A percentile compares a stretch with the other conserved stretches of the same genome.
Evolutionary conservation across 2,888 invertebrate species (phyloP).

Genomic region (Cheilosia scutellata): DNA sequence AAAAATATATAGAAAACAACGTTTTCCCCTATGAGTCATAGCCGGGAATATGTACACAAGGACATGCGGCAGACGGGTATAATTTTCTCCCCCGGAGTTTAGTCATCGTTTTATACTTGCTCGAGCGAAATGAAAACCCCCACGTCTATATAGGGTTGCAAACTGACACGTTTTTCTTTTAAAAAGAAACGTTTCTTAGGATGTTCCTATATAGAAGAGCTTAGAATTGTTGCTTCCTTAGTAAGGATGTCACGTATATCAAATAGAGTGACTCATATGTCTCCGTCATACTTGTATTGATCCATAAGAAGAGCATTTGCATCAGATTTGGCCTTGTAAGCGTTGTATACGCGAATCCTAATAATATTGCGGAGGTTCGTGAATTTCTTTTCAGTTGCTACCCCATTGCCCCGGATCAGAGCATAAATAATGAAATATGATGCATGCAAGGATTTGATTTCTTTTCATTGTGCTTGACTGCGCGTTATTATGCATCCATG

Average conservation of each 20-base stretch:
- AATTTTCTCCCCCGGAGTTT: conserved; percentile 29
- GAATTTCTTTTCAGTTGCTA: conserved; percentile 3
- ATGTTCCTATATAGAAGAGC: neutral
- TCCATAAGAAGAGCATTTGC: conserved; percentile 9
- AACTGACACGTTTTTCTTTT: conserved; percentile 7
- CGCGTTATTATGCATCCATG: conserved; percentile 26
- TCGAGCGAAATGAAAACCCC: conserved; percentile 19
- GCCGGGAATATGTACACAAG: conserved; percentile 32
- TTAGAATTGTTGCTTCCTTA: conserved; percentile 59
- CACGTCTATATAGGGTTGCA: conserved; percentile 1
- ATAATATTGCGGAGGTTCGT: conserved; percentile 35
- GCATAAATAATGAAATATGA: conserved; percentile 33
- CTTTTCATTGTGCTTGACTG: conserved; percentile 21
- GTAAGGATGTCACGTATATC: conserved; percentile 34
- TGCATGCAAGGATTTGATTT: conserved; percentile 11
- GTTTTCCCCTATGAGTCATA: conserved; percentile 53
- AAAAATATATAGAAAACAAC: conserved; percentile 16
- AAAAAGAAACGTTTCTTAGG: conserved; percentile 25
- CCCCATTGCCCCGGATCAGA: conserved; percentile 34
- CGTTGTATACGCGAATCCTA: conserved; percentile 23
- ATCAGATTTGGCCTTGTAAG: conserved; percentile 32
- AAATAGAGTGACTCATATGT: conserved; percentile 46
- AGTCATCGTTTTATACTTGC: conserved; percentile 57
- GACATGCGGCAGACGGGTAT: conserved; percentile 51
- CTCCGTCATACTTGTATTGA: conserved; percentile 26